Base-by-base conservation (phyloP, 1,140 invertebrate genomes). In the Drosophila bocqueti region DNA sequence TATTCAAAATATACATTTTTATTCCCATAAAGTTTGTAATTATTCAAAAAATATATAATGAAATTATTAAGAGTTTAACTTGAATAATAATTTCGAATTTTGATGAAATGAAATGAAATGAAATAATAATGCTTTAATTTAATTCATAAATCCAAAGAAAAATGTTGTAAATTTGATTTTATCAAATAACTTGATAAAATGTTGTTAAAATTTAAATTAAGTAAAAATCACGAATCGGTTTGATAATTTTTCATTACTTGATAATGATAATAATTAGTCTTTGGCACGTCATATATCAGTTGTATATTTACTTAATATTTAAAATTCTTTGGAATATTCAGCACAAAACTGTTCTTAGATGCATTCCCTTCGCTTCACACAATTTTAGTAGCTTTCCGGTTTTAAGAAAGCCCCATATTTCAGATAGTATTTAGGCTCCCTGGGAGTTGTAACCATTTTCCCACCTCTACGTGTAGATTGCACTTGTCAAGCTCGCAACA, bases 401-500 rank as follows among this genome's bases (percentile, higher is more conserved):
- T 24, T 26, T 38, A 16, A 36, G 29, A 21, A 21, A 52, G 21
- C 15, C 31, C 18, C 4, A 24, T 57, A 38, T 38, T 38, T 38
- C 1, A 26, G 4, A 5, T 26, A 3, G 5, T 52, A 18, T 10
- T 49, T 10, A 29, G 4, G 29, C 8, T 5, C 2, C 24, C 8
- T 29, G 16, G 15, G 16, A 50, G 16, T 9, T 49, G 13, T 3
- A 16, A 15, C 46, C 11, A 13, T n/a, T 7, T 16, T 16, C 16
- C 55, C 21, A 49, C n/a, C 38, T 29, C 26, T 10, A 6, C 13
- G 4, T 34, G n/a, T 46, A 31, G 26, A 38, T 60, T 29, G 55
- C 65, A 50, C 64, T 31, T 54, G 65, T 18, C 64, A 24, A 16
- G 15, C 67, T n/a, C 29, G 18, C 26, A 21, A 55, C 15, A 16